These are phyloP conservation scores for Takifugu bimaculatus DNA, from an alignment of 2,113 vertebrate genomes.

Conservation along the genomic window DNA sequence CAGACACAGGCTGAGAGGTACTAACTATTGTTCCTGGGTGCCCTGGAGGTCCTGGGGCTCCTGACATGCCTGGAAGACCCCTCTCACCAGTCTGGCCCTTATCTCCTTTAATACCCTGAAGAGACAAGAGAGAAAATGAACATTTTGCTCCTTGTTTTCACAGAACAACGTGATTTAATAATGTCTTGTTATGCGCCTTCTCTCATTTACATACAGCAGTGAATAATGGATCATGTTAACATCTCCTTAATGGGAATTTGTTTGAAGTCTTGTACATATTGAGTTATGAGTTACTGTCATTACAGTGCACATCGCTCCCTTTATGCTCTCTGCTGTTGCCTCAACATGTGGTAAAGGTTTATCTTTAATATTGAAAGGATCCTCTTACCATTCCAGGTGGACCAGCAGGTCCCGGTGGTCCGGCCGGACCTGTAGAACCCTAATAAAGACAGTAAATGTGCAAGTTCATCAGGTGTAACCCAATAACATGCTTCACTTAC, in stretches of 20 bases:
- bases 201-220: too few relatives aligned
- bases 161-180: neutral
- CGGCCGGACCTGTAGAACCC: slow-evolving; percentile 82
- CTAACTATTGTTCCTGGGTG: slow-evolving; percentile 86
- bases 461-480: neutral
- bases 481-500: neutral
- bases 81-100: slow-evolving; percentile 84
- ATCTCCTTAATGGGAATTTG: neutral
- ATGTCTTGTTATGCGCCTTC: neutral
- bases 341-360: too few relatives aligned
- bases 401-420: slow-evolving; percentile 85
- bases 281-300: neutral
- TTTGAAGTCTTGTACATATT: neutral
- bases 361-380: neutral
- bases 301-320: neutral
- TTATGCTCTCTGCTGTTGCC: neutral
- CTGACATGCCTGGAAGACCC: slow-evolving; percentile 82
- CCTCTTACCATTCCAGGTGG: slow-evolving; percentile 82
- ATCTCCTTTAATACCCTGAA: slow-evolving; percentile 87
- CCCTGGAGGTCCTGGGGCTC: slow-evolving; percentile 84
- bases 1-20: slow-evolving; percentile 1
- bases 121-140: neutral
- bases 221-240: too few relatives aligned
- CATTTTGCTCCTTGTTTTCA: neutral
- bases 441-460: slow-evolving; percentile 51